Conservation (phyloP, 2,888 invertebrate genomes). For the Himalopsyche kuldschensis region DNA sequence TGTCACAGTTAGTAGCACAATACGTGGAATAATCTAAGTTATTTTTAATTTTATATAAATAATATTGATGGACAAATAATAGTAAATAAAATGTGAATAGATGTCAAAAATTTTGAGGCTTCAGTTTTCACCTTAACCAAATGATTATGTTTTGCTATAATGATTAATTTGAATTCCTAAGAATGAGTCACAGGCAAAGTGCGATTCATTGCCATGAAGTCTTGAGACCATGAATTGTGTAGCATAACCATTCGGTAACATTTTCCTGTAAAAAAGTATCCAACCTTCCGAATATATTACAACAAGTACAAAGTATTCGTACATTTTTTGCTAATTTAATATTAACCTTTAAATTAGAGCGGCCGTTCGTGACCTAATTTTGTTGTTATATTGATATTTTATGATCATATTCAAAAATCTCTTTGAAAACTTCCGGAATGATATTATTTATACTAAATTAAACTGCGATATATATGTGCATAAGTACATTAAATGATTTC, state of each 20-base stretch:
- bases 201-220: not conserved
- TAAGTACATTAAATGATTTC: no score
- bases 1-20: no score
- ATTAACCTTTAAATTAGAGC: not conserved
- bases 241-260: not conserved
- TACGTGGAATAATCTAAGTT: no score
- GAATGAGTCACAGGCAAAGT: not conserved
- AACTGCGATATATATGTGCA: not conserved
- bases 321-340: not conserved
- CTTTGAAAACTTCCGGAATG: not conserved
- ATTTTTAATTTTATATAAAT: no score
- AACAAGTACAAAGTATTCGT: not conserved
- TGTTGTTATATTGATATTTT: not conserved
- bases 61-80: no score
- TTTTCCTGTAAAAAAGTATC: not conserved
- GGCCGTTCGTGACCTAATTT: not conserved
- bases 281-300: not conserved
- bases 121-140: no score
- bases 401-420: not conserved
- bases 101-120: no score
- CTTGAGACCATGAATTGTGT: not conserved
- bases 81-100: no score
- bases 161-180: no score
- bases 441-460: not conserved
- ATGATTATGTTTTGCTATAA: no score